Conservation (phyloP, 2,888 invertebrate species). For the Adelphocoris suturalis region DNA sequence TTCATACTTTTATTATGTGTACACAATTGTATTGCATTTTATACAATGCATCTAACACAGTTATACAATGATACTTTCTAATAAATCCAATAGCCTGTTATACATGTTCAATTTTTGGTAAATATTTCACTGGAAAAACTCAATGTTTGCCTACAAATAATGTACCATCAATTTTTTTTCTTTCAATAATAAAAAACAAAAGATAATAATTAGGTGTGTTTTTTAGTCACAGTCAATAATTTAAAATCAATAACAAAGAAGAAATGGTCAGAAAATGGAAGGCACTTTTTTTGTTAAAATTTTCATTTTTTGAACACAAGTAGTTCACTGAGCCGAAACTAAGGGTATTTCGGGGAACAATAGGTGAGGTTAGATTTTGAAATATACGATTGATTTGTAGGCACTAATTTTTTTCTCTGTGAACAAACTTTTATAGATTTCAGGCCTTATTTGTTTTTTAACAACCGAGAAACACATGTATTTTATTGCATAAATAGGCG, state of each 20-base stretch:
- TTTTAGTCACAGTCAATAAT: slow-evolving; percentile 57
- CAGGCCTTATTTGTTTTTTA: slow-evolving; percentile 10
- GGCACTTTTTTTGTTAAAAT: slow-evolving; percentile 75
- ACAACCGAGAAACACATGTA: slow-evolving; percentile 8
- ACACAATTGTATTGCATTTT: slow-evolving; percentile 76
- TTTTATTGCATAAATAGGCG: slow-evolving; percentile 11
- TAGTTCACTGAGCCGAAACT: slow-evolving; percentile 70
- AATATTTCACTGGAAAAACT: slow-evolving; percentile 47
- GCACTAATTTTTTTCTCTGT: slow-evolving; percentile 74
- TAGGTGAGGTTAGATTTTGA: slow-evolving; percentile 73
- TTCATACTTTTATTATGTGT: slow-evolving; percentile 72
- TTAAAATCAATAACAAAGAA: slow-evolving; percentile 64
- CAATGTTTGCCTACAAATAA: slow-evolving; percentile 58
- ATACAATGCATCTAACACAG: slow-evolving; percentile 76
- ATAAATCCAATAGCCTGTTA: slow-evolving; percentile 75
- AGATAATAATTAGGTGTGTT: slow-evolving; percentile 49
- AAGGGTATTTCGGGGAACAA: slow-evolving; percentile 61
- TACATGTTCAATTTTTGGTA: slow-evolving; percentile 73
- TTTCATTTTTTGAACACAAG: slow-evolving; percentile 75
- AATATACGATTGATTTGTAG: slow-evolving; percentile 75
- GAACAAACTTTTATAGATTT: slow-evolving; percentile 31
- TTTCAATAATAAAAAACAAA: slow-evolving; percentile 18
- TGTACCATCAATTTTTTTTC: slow-evolving; percentile 43
- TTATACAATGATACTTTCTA: slow-evolving; percentile 75
- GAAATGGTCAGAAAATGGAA: slow-evolving; percentile 76